These are phyloP conservation scores for Chymomyza amoena DNA, from an alignment of 2,888 invertebrate species.

Conservation along the genomic window DNA sequence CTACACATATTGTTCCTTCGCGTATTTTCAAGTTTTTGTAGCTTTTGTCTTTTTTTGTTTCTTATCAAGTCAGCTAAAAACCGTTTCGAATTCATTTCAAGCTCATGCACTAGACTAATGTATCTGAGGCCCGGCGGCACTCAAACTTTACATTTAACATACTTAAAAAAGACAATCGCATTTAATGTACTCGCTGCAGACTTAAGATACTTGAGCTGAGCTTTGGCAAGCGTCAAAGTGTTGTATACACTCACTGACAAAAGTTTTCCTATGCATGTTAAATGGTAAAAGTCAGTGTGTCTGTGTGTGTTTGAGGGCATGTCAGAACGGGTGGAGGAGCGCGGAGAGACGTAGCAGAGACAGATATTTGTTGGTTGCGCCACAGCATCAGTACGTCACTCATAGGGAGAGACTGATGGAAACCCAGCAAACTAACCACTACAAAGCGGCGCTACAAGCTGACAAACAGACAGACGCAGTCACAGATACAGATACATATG, in stretches of 20 bases:
- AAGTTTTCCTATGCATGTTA: not conserved
- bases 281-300: not conserved
- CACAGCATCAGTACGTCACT: not conserved
- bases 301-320: not conserved
- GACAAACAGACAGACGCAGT: constrained; percentile 14
- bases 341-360: not conserved
- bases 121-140: not conserved
- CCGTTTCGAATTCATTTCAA: not conserved
- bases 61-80: not conserved
- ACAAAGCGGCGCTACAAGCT: not conserved
- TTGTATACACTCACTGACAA: not conserved
- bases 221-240: not conserved
- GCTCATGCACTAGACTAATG: not conserved
- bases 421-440: not conserved
- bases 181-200: not conserved
- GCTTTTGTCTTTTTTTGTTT: not conserved
- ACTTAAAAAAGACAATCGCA: not conserved
- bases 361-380: not conserved
- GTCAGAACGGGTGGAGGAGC: not conserved
- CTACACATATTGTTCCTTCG: no score
- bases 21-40: not conserved
- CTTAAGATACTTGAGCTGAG: not conserved
- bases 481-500: constrained; percentile 13
- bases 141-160: not conserved
- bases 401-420: not conserved